Evolutionary conservation across 2,888 invertebrate genomes (phyloP), one percentile per base, ranked within the genome.

Genomic region (Lysandra bellargus): DNA sequence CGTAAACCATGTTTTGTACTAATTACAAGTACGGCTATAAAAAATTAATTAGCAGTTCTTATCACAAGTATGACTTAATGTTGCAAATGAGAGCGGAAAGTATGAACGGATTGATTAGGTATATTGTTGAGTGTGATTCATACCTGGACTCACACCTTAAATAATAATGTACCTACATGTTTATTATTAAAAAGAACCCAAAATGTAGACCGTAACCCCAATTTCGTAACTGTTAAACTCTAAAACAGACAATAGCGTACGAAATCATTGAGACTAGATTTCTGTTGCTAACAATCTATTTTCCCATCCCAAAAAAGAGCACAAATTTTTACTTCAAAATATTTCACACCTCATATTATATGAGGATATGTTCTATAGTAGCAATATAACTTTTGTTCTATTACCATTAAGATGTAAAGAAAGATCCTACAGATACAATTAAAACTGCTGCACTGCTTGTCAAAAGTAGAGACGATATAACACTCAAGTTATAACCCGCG

Each of bases 1-100:
- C 60, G 60, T 85, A 88, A 85, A 86, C 87, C 86, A 86, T 87
- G 85, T 84, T 86, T 85, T 82, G 84, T 84, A 85, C 91, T 92
- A 92, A 93, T 93, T 93, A 90, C 87, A 84, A 90, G 89, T 89
- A 87, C 80, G 87, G 82, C 88, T 88, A 88, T 92, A 90, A 92
- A 92, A 92, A 87, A 88, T 84, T 92, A 90, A 93, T 93, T 91
- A 91, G 84, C 83, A 84, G 83, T 79, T 85, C 84, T 88, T 91
- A 91, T 91, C 91, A 87, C 83, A 83, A 86, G 82, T 85, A 83
- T 85, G 87, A 85, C 84, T 88, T 91, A 88, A 90, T 88, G 89
- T 90, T 89, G 87, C 88, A 88, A 89, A 90, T 87, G 86, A 86
- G 85, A 85, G 82, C 81, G 79, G 82, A 84, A 82, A 79, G 80